A percentile compares a stretch with the other conserved stretches of the same genome.
Evolutionary conservation across 1,140 invertebrate species (phyloP).

Genomic region (Eupeodes corollae): DNA sequence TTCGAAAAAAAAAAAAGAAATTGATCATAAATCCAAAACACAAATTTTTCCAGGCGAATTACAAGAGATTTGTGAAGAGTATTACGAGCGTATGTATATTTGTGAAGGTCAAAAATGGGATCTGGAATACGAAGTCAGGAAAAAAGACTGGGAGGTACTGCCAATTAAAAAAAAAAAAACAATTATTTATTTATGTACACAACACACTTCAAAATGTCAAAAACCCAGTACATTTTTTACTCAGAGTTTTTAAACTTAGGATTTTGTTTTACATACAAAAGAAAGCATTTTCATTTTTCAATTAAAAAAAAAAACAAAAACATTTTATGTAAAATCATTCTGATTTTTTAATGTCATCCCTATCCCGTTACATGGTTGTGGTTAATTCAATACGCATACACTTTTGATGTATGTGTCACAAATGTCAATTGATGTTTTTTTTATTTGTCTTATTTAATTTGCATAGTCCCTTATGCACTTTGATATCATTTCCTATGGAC

Average conservation of each 20-base stretch:
- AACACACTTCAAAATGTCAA: too few relatives aligned
- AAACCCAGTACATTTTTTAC: constrained; percentile 1
- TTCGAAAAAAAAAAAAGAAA: constrained; percentile 1
- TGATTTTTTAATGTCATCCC: too few relatives aligned
- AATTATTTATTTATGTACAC: constrained; percentile 10
- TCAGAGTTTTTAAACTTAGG: constrained; percentile 5
- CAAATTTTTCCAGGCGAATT: constrained; percentile 35
- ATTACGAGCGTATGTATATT: constrained; percentile 88
- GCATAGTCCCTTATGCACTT: too few relatives aligned
- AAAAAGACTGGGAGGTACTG: constrained; percentile 95
- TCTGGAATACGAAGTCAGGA: constrained; percentile 97
- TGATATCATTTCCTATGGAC: too few relatives aligned
- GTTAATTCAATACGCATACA: too few relatives aligned
- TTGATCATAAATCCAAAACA: constrained; percentile 6
- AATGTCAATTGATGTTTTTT: too few relatives aligned
- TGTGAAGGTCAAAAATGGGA: constrained; percentile 99
- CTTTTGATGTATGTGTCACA: too few relatives aligned
- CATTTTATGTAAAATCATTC: background rate
- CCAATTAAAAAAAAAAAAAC: constrained; percentile 28
- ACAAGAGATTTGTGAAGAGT: constrained; percentile 84
- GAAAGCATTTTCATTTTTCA: background rate
- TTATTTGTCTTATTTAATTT: background rate
- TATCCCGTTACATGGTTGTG: too few relatives aligned
- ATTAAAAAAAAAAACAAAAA: background rate
- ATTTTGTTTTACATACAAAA: background rate